Conservation (phyloP, 2,888 invertebrate genomes). For the Mesodorylaimus sp. region DNA sequence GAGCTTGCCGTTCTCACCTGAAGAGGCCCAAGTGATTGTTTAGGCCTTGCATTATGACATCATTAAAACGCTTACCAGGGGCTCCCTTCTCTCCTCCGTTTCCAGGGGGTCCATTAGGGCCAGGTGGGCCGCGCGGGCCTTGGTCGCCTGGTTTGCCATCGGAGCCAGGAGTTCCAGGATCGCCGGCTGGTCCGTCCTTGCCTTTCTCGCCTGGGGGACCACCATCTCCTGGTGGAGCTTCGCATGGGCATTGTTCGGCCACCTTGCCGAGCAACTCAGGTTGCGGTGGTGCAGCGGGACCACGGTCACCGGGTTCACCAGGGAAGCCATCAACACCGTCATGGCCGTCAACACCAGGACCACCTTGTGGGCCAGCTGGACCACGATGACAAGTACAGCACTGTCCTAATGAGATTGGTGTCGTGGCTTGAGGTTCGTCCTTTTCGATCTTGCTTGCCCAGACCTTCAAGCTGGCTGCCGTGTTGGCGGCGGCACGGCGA, state of each 20-base stretch:
- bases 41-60: no score
- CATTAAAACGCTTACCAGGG: no score
- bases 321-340: slow-evolving; percentile 16
- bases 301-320: neutral
- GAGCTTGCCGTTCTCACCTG: neutral
- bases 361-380: slow-evolving; percentile 23
- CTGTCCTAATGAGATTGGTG: no score
- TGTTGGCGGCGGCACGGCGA: no score
- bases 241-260: slow-evolving; percentile 20
- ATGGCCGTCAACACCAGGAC: slow-evolving; percentile 18
- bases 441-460: no score
- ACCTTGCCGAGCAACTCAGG: neutral
- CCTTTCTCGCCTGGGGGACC: slow-evolving; percentile 1
- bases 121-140: slow-evolving; percentile 14
- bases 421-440: slow-evolving; percentile 7
- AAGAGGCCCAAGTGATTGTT: no score
- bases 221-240: neutral
- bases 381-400: slow-evolving; percentile 24
- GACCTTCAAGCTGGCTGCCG: no score
- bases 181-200: slow-evolving; percentile 14
- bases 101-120: slow-evolving; percentile 16
- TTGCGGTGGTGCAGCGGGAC: neutral
- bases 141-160: slow-evolving; percentile 12
- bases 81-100: no score
- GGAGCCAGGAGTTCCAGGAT: slow-evolving; percentile 19